Base-by-base conservation (phyloP, 2,888 invertebrate genomes). In the Acleris literana region DNA sequence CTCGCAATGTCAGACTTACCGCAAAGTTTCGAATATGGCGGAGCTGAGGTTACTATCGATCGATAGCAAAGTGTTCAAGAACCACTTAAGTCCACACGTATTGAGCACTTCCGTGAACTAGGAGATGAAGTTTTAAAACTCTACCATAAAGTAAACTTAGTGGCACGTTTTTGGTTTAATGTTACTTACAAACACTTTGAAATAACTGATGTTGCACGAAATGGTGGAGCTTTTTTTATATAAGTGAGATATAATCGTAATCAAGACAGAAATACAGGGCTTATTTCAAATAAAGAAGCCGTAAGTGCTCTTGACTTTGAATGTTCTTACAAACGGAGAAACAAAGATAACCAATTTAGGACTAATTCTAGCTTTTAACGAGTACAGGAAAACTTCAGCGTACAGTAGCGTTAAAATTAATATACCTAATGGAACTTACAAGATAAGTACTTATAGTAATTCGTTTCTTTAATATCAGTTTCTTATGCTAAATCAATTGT, bases 381-480 rank as follows among this genome's bases (percentile, higher is more conserved):
- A n/a, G n/a, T 39, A 63, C 16, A 17, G 16, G 1, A 57, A 29
- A 22, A 43, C 9, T 22, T 52, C 49, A 25, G 55, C 51, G 33
- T 43, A 51, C 25, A 13, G 18, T 55, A 11, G 2, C 17, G 43
- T 43, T 20, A 20, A 43, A 39, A 57, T 48, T 53, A 63, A 61
- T 62, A 58, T 48, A 54, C 48, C 68, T 61, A 68, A 57, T 63
- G 44, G 64, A 61, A 68, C 59, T 53, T 61, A 66, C 63, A 29
- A 59, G 64, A 72, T 72, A 39, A 39, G 39, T 39, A 70, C 80
- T 79, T 81, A 81, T 79, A 80, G 74, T 87, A 88, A 88, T 88
- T 89, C 88, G 88, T 88, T 88, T 86, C 76, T 81, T 83, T 78
- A 81, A 80, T 75, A 74, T 79, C 74, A 75, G 63, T 77, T 76